Evolutionary conservation across 1,140 invertebrate species (phyloP).

Genomic region (Dinoponera quadriceps): DNA sequence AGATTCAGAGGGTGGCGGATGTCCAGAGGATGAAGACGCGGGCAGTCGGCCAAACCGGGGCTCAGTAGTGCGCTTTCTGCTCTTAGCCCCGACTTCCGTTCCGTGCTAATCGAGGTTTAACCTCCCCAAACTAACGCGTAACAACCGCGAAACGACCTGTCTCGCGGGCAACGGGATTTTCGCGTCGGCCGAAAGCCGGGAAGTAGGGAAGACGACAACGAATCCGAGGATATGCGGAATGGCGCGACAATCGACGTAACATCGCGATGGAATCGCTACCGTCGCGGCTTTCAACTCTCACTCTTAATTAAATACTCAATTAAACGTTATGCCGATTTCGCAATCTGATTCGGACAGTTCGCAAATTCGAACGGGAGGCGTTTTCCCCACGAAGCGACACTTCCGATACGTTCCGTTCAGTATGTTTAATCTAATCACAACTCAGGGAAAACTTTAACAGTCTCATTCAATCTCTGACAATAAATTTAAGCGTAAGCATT

Average conservation of each 20-base stretch:
- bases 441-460: too few species aligned
- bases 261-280: too few species aligned
- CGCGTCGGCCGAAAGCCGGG: background rate
- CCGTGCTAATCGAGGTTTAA: conserved; percentile 55
- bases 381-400: too few species aligned
- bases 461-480: too few species aligned
- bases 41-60: conserved; percentile 70
- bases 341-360: too few species aligned
- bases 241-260: conserved; percentile 6
- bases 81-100: conserved; percentile 64
- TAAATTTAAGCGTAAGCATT: too few species aligned
- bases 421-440: too few species aligned
- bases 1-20: conserved; percentile 27
- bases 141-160: conserved; percentile 53
- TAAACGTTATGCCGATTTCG: too few species aligned
- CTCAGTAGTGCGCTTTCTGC: conserved; percentile 58
- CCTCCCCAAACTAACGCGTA: conserved; percentile 71
- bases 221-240: background rate
- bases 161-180: conserved; percentile 4
- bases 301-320: too few species aligned
- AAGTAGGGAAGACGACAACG: conserved; percentile 25
- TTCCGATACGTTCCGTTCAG: too few species aligned
- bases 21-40: conserved; percentile 66
- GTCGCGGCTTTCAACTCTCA: too few species aligned
- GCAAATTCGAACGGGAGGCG: too few species aligned